Evolutionary conservation across 2,113 vertebrate genomes (phyloP).

Genomic region (Megalops atlanticus): DNA sequence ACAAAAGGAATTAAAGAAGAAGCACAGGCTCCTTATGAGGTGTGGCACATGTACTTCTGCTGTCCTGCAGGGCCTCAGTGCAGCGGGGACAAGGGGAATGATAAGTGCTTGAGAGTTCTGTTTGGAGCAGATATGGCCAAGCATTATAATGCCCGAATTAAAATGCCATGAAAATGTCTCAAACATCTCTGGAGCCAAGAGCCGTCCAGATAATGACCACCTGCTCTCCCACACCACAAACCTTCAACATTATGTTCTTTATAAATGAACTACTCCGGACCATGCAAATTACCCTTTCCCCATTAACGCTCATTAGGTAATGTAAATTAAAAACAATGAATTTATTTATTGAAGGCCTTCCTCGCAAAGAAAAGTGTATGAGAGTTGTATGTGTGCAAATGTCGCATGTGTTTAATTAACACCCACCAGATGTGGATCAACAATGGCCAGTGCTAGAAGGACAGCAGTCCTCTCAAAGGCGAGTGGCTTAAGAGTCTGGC

Average conservation of each 20-base stretch:
- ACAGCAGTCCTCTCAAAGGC: slow-evolving; percentile 41
- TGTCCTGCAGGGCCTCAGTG: not conserved
- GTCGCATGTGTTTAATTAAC: slow-evolving; percentile 52
- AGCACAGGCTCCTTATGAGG: not conserved
- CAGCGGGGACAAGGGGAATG: slow-evolving; percentile 16
- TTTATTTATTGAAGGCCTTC: slow-evolving; percentile 57
- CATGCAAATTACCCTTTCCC: slow-evolving; percentile 59
- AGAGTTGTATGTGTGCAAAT: slow-evolving; percentile 52
- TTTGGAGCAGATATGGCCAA: slow-evolving; percentile 20
- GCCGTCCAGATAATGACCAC: not conserved
- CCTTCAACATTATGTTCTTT: slow-evolving; percentile 48
- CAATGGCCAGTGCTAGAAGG: slow-evolving; percentile 29
- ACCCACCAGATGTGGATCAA: slow-evolving; percentile 42
- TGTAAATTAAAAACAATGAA: slow-evolving; percentile 56
- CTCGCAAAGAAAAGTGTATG: slow-evolving; percentile 48
- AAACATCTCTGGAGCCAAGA: slow-evolving; percentile 25
- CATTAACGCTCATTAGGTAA: slow-evolving; percentile 70
- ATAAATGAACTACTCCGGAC: slow-evolving; percentile 51
- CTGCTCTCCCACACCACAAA: not conserved
- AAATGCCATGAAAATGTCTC: slow-evolving; percentile 26
- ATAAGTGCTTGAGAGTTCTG: slow-evolving; percentile 1
- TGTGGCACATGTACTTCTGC: slow-evolving; percentile 11
- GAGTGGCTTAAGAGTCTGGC: slow-evolving; percentile 34
- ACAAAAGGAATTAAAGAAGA: slow-evolving; percentile 46
- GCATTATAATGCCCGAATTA: slow-evolving; percentile 15